phyloP scores from a whole-genome alignment of 2,888 invertebrate species.

The Zaprionus obscuricornis region DNA sequence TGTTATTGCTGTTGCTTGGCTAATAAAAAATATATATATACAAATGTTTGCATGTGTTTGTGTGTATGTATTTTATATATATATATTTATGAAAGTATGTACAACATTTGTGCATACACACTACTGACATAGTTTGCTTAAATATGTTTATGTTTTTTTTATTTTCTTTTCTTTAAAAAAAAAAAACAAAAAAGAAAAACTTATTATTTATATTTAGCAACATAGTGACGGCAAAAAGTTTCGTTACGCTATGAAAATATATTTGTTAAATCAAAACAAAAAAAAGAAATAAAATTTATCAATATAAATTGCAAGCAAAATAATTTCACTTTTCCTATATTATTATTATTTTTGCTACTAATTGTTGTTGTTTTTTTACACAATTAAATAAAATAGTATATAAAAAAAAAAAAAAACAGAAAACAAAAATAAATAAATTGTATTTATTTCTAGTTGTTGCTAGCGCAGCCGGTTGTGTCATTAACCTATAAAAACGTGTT shows the following conservation, averaged over 20 bases:
- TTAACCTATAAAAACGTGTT: conserved; percentile 82
- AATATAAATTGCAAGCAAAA: conserved; percentile 22
- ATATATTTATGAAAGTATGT: conserved; percentile 36
- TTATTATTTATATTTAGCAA: conserved; percentile 34
- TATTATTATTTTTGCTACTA: conserved; percentile 6
- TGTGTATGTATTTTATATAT: conserved; percentile 4
- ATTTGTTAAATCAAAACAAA: no score
- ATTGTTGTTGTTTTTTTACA: conserved; percentile 14
- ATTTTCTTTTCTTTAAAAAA: conserved; percentile 10
- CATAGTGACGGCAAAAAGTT: conserved; percentile 31
- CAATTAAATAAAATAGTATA: conserved; percentile 21
- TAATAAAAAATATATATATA: conserved; percentile 30
- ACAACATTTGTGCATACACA: conserved; percentile 70
- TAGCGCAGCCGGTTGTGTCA: conserved; percentile 66
- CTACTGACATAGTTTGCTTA: conserved; percentile 67
- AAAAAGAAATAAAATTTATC: conserved; percentile 6
- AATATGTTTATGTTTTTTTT: conserved; percentile 31
- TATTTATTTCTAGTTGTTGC: conserved; percentile 50
- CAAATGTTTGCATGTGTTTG: conserved; percentile 1
- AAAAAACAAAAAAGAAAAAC: no score
- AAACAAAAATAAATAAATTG: no score
- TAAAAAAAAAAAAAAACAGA: no score
- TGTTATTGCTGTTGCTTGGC: no score
- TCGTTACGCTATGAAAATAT: neutral
- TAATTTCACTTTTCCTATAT: conserved; percentile 57